phyloP scores from a whole-genome alignment of 2,888 invertebrate genomes.

The Diabrotica balteata region DNA sequence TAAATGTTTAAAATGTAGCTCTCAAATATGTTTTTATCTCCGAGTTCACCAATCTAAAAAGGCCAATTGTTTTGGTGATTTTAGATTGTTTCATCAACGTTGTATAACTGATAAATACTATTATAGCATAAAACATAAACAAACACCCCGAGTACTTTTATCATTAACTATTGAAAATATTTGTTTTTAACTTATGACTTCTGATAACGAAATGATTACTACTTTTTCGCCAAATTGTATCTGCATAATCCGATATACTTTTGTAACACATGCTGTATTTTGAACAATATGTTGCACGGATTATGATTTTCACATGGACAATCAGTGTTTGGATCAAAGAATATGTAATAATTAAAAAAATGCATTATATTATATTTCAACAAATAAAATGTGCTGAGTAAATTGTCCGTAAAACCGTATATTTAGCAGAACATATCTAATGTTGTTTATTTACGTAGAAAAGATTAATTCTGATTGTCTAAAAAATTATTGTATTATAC shows the following conservation, averaged over 20 bases:
- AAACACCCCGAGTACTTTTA: slow-evolving; percentile 4
- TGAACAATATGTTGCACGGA: neutral
- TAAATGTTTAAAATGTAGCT: too few relatives aligned
- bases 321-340: too few relatives aligned
- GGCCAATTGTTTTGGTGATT: neutral
- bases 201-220: neutral
- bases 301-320: too few relatives aligned
- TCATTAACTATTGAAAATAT: slow-evolving; percentile 26
- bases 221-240: neutral
- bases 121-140: slow-evolving; percentile 14
- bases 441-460: too few relatives aligned
- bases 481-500: too few relatives aligned
- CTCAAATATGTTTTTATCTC: too few relatives aligned
- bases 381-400: too few relatives aligned
- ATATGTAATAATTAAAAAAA: too few relatives aligned
- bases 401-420: too few relatives aligned
- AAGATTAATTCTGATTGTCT: too few relatives aligned
- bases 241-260: neutral
- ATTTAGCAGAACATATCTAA: too few relatives aligned
- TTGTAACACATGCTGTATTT: neutral
- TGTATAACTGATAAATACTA: slow-evolving; percentile 18
- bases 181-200: slow-evolving; percentile 17
- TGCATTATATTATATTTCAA: too few relatives aligned
- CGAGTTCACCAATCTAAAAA: neutral
- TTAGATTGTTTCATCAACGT: neutral